These are phyloP conservation scores for Laticauda colubrina DNA, from an alignment of 2,113 vertebrate genomes.

Conservation along the genomic window DNA sequence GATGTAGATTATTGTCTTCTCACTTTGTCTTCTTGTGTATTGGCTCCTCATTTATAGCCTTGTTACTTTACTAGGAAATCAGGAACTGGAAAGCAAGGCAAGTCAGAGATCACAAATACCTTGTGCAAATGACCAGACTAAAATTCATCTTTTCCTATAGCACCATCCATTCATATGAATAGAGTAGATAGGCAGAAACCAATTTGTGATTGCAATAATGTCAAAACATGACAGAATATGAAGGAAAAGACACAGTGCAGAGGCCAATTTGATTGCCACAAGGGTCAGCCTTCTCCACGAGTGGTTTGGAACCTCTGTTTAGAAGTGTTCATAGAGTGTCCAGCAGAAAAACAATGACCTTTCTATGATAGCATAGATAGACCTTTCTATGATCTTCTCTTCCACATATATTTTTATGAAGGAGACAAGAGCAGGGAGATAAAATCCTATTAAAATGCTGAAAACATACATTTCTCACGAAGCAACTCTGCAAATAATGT, in stretches of 20 bases:
- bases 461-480: neutral
- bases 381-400: neutral
- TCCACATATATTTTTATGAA: neutral
- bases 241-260: neutral
- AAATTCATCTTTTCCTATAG: neutral
- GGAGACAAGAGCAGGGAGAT: neutral
- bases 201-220: neutral
- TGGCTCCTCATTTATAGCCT: neutral
- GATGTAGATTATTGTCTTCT: neutral
- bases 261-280: neutral
- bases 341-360: neutral
- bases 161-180: neutral
- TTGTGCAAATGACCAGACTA: neutral
- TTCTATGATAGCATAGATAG: neutral
- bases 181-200: neutral
- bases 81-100: neutral
- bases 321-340: neutral
- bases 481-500: neutral
- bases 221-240: neutral
- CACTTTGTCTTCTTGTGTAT: neutral
- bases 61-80: neutral
- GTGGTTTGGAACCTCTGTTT: neutral
- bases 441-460: neutral
- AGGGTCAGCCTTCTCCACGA: neutral
- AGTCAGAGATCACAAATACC: neutral